Percentiles rank a stretch among this genome's conserved stretches.
phyloP scores from a whole-genome alignment of 2,888 invertebrate species.

The Sphaeridia pumilis region DNA sequence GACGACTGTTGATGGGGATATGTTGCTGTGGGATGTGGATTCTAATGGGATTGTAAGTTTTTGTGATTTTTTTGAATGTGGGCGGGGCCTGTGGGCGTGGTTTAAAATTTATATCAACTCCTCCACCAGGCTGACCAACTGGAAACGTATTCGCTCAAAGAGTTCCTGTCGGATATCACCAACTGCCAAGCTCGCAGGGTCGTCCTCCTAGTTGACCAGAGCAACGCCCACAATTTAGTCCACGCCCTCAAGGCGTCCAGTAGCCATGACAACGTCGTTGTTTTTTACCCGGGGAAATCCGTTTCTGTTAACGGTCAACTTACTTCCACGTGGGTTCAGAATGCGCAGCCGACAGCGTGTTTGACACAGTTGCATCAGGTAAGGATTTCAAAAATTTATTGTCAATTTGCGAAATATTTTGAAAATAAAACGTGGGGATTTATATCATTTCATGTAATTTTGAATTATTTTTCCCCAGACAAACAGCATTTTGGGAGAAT shows the following conservation, averaged over 20 bases:
- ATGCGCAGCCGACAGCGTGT: constrained; percentile 24
- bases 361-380: constrained; percentile 29
- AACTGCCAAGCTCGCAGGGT: constrained; percentile 43
- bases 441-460: too few species aligned
- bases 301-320: constrained; percentile 27
- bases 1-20: constrained; percentile 42
- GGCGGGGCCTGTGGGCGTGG: too few species aligned
- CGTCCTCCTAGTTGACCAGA: constrained; percentile 44
- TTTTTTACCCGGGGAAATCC: constrained; percentile 26
- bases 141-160: constrained; percentile 43
- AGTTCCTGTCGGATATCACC: constrained; percentile 42
- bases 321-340: constrained; percentile 29
- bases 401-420: too few species aligned
- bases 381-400: too few species aligned
- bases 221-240: constrained; percentile 39
- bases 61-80: too few species aligned
- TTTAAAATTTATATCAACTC: too few species aligned
- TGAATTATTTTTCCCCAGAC: too few species aligned
- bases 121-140: constrained; percentile 32
- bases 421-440: too few species aligned
- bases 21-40: constrained; percentile 45
- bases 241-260: constrained; percentile 28
- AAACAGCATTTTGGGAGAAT: too few species aligned
- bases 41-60: constrained; percentile 43
- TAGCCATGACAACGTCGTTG: constrained; percentile 30